These are phyloP conservation scores for Eretmochelys imbricata DNA, from an alignment of 2,113 vertebrate species.

Conservation along the genomic window DNA sequence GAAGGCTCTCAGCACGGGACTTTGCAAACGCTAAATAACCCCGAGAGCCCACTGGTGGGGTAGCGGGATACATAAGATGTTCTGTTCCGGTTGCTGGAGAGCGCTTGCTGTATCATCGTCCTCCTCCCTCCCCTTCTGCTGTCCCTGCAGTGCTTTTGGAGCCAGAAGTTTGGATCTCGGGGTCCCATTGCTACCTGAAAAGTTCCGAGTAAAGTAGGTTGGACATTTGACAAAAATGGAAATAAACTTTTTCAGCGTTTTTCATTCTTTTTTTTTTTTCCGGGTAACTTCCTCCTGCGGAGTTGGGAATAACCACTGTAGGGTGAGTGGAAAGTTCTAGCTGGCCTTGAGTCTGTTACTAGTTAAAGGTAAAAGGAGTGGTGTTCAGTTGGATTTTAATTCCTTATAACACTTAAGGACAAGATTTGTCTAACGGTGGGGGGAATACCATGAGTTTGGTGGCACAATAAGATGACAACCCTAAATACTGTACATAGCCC, in stretches of 20 bases:
- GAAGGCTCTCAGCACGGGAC: background rate
- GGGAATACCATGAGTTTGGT: background rate
- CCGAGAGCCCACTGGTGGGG: no score
- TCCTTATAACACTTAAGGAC: background rate
- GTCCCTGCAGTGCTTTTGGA: background rate
- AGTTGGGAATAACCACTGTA: background rate
- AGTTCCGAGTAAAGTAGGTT: background rate
- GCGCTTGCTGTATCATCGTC: background rate
- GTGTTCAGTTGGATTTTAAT: background rate
- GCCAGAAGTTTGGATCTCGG: background rate
- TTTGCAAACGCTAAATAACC: background rate
- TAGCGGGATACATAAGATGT: no score
- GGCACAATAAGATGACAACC: background rate
- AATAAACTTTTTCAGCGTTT: background rate
- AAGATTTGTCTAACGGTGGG: background rate
- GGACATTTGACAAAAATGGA: background rate
- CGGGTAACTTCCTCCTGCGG: background rate
- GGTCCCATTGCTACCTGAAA: background rate
- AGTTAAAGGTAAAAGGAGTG: background rate
- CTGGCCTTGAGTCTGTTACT: background rate
- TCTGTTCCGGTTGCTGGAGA: background rate
- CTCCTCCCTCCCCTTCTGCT: no score
- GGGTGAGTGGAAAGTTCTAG: background rate
- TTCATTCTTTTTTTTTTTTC: background rate
- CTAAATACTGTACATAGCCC: background rate